Evolutionary conservation across 2,888 invertebrate genomes (phyloP).

Genomic region (Aphidoletes aphidimyza): DNA sequence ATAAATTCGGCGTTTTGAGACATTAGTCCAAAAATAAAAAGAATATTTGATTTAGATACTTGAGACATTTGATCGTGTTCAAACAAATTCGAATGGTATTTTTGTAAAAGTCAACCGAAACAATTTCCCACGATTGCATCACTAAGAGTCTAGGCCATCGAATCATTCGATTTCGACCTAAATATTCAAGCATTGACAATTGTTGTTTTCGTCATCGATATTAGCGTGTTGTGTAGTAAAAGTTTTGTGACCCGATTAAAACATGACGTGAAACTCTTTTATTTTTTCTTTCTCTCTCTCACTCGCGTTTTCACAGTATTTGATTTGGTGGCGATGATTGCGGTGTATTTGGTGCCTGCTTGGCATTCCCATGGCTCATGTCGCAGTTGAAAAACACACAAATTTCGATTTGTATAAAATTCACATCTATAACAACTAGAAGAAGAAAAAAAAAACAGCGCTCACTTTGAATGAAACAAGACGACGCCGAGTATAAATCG

Average conservation of each 20-base stretch:
- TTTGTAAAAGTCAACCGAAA: no score
- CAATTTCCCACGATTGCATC: no score
- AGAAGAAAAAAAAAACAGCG: not conserved
- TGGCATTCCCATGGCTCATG: not conserved
- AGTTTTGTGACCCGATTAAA: slow-evolving; percentile 26
- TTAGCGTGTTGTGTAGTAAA: slow-evolving; percentile 18
- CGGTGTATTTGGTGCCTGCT: not conserved
- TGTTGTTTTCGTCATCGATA: not conserved
- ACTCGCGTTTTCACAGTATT: no score
- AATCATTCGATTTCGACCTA: not conserved
- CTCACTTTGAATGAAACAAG: not conserved
- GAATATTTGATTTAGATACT: not conserved
- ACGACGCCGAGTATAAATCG: slow-evolving; percentile 31
- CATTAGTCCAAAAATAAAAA: not conserved
- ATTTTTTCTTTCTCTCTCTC: no score
- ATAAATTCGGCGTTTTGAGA: not conserved
- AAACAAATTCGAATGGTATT: no score
- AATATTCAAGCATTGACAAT: not conserved
- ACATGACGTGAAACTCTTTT: not conserved
- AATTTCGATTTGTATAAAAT: slow-evolving; percentile 35
- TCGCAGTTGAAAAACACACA: not conserved
- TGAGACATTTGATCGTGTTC: no score
- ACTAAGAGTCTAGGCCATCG: not conserved
- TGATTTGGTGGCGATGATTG: not conserved
- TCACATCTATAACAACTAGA: not conserved